Base-by-base conservation (phyloP, 2,113 vertebrate species). In the Channa maculata region DNA sequence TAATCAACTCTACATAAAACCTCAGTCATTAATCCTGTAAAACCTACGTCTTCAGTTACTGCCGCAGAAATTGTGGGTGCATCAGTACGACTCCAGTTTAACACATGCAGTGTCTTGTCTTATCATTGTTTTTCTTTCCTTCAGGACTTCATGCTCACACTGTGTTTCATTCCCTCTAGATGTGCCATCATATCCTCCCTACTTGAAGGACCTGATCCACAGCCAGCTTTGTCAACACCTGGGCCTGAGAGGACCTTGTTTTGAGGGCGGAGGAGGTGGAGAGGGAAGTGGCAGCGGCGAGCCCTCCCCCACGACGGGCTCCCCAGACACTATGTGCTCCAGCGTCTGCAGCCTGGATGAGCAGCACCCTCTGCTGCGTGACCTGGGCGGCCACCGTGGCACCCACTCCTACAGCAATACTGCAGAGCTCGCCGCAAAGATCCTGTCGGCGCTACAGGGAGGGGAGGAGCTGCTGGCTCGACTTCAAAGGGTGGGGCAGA, bases 341-440 rank as follows among this genome's bases (percentile, higher is more conserved):
- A 99, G 97, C 85, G 94, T 98, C 50, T 98, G 96, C 94, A 99
- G 98, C 91, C 91, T 99, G 86, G 97, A 99, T 3, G 94, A 94
- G 79, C 95, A 96, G 11, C 95, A 96, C 90, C 92, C 95, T 0
- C 91, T 98, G 71, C 92, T 96, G 61, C 93, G 93, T 2, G 91
- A 94, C 89, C 90, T 96, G 87, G 92, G 94, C 44, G 59, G 65
- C 15, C 83, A 72, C 57, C 64, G 80, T 0, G 49, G 79, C 44
- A 60, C 9, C 71, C 93, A 94, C 80, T 71, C 94, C 93, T n/a
- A 93, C 94, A 82, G 84, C 66, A 88, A 85, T 5, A 95, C 94
- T 3, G 95, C 96, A 0, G 96, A 96, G 86, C 94, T 99, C 69
- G 95, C 96, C 36, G 95, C 96, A 68, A 97, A 97, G 94, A 95